A percentile compares a stretch with the other conserved stretches of the same genome.
phyloP scores from a whole-genome alignment of 2,797 vertebrate genomes.

The Huso huso region DNA sequence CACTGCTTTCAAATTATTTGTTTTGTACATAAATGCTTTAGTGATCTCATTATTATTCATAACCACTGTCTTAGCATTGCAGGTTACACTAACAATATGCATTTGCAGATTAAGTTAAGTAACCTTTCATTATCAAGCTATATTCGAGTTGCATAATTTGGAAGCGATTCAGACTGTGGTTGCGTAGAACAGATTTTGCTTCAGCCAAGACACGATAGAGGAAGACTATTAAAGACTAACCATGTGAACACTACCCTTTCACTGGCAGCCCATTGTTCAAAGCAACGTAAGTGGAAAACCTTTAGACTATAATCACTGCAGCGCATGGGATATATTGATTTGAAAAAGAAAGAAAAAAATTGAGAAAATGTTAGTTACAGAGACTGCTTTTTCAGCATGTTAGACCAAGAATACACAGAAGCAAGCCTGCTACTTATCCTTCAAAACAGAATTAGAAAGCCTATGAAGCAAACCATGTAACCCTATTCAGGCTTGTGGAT shows the following conservation, averaged over 20 bases:
- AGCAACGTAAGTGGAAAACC: conserved; percentile 64
- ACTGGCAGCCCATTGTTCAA: conserved; percentile 61
- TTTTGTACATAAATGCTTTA: conserved; percentile 49
- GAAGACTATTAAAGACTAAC: conserved; percentile 63
- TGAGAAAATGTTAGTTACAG: conserved; percentile 32
- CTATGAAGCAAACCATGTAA: conserved; percentile 31
- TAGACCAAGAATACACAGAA: conserved; percentile 32
- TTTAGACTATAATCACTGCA: conserved; percentile 61
- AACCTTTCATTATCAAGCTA: conserved; percentile 62
- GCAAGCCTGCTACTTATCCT: conserved; percentile 29
- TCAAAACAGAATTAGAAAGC: conserved; percentile 32
- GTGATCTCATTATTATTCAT: conserved; percentile 51
- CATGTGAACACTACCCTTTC: conserved; percentile 61
- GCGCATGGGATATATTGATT: conserved; percentile 27
- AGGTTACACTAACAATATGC: conserved; percentile 64
- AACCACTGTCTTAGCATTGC: conserved; percentile 35
- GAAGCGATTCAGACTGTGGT: conserved; percentile 31
- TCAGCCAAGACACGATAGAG: conserved; percentile 36
- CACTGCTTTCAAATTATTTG: conserved; percentile 30
- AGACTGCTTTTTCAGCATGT: conserved; percentile 26
- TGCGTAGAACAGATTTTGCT: conserved; percentile 29
- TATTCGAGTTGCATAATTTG: conserved; percentile 30
- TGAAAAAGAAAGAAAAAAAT: conserved; percentile 27
- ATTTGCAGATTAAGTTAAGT: conserved; percentile 56
- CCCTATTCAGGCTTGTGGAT: conserved; percentile 19